Evolutionary conservation across 2,888 invertebrate species (phyloP), one percentile per base, ranked within the genome.

Genomic region (Clistopyga incitator): DNA sequence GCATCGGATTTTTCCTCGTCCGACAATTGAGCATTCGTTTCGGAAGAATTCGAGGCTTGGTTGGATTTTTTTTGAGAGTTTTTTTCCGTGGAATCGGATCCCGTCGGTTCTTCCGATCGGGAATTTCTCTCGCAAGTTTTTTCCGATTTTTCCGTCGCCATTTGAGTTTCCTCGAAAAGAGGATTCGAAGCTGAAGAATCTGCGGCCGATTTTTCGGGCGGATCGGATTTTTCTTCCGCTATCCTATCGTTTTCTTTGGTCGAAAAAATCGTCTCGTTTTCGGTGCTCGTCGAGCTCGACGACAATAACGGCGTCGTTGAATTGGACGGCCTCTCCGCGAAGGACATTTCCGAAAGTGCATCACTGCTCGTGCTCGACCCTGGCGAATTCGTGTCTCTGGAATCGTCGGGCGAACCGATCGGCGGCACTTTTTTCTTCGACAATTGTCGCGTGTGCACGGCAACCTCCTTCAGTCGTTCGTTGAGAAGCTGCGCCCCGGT

Each of bases 401-500:
- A 23, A 8, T 64, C 47, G 29, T 10, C 70, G 23, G 52, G 20
- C 45, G 56, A 15, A 23, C 23, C 75, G 20, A 84, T 74, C 15
- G 81, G 77, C 11, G 88, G 84, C 50, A 87, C 86, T 82, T 86
- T 89, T 38, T 90, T 91, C 54, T 83, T 90, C 6, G 89, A 89
- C 52, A 93, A 86, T 79, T 90, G 89, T 68, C 91, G 88, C 3
- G 91, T 90, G 64, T 91, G 91, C 86, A 82, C 88, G 20, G 90
- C 92, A n/a, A 93, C 90, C 82, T 92, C 90, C 74, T 91, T 92
- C 42, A 93, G 76, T 75, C 88, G 90, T 72, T 87, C 89, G 81
- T 89, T 90, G 65, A 93, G 87, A 71, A 91, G 87, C 78, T 91
- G 89, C 50, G 89, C 91, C 56, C 92, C 92, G 42, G 90, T 88